phyloP scores from a whole-genome alignment of 2,888 invertebrate species.

The Morpho helenor region DNA sequence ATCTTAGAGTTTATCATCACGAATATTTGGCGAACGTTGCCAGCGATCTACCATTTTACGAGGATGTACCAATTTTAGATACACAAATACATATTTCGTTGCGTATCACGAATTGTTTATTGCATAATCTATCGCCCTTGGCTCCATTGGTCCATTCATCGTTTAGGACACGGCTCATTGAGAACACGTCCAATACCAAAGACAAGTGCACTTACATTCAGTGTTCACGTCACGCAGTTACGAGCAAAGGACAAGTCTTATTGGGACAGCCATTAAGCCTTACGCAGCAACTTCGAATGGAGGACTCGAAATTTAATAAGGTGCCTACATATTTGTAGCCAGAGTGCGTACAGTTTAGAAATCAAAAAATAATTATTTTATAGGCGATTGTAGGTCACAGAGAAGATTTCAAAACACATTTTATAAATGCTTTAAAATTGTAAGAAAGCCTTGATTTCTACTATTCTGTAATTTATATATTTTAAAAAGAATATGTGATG shows the following conservation, averaged over 20 bases:
- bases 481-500: too few relatives aligned
- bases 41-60: constrained; percentile 22
- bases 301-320: constrained; percentile 33
- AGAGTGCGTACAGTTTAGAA: constrained; percentile 29
- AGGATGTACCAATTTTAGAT: constrained; percentile 24
- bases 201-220: constrained; percentile 52
- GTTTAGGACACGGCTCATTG: constrained; percentile 48
- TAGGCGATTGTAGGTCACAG: constrained; percentile 3
- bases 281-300: constrained; percentile 33
- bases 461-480: too few relatives aligned
- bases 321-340: constrained; percentile 34
- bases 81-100: constrained; percentile 27
- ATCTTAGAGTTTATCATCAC: constrained; percentile 17
- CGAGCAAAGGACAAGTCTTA: constrained; percentile 35
- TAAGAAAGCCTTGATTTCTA: neutral
- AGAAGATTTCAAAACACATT: neutral
- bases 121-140: constrained; percentile 55
- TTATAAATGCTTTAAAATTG: too few relatives aligned
- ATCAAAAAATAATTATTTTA: constrained; percentile 1
- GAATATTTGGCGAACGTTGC: constrained; percentile 20
- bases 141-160: constrained; percentile 46
- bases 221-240: constrained; percentile 38
- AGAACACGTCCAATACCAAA: constrained; percentile 42
- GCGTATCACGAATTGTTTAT: constrained; percentile 44
- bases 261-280: constrained; percentile 35